Base-by-base conservation (phyloP, 92 coral and sea anemone genomes). In the Montipora capitata region DNA sequence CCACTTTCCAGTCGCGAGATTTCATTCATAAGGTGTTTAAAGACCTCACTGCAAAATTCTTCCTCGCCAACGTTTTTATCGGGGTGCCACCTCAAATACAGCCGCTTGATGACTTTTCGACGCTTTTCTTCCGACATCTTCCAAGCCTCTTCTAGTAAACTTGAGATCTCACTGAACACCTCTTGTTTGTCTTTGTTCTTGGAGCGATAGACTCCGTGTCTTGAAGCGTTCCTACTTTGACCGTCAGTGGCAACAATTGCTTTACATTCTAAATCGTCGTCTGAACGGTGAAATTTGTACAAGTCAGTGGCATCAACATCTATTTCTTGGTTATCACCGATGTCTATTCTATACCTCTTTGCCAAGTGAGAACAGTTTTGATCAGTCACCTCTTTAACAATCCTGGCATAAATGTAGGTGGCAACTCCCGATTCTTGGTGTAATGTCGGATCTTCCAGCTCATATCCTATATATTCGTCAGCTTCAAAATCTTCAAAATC, bases 51-150 rank as follows among this genome's bases (percentile, higher is more conserved):
- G 14, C 94, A 95, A 51, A 96, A 89, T 7, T 88, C 91, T 77
- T 91, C 95, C 69, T 91, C 82, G 40, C 96, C 96, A 0, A 82
- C 77, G 66, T 96, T 96, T 67, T 94, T 94, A 27, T 89, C 96
- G 2, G 99, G 99, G 59, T 93, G 98, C 99, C 99, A 96, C 10
- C 63, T 85, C 3, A 91, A 83, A 82, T 73, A 85, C 54, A 94
- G 65, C 8, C 99, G 95, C 90, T 92, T 94, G 71, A 94, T 73
- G 40, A 92, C 88, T 27, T 90, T 89, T 10, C 52, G 45, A 72
- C 87, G 66, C n/a, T 65, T 77, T 9, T 92, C 88, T 42, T 93
- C 93, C 65, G 94, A 81, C 43, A 88, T 85, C 12, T 58, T 61
- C 99, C 99, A 94, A 51, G 97, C 94, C 11, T 86, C 90, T 49